Evolutionary conservation across 2,113 vertebrate genomes (phyloP), one percentile per base, ranked within the genome.

Genomic region (Rhinoptilus africanus): DNA sequence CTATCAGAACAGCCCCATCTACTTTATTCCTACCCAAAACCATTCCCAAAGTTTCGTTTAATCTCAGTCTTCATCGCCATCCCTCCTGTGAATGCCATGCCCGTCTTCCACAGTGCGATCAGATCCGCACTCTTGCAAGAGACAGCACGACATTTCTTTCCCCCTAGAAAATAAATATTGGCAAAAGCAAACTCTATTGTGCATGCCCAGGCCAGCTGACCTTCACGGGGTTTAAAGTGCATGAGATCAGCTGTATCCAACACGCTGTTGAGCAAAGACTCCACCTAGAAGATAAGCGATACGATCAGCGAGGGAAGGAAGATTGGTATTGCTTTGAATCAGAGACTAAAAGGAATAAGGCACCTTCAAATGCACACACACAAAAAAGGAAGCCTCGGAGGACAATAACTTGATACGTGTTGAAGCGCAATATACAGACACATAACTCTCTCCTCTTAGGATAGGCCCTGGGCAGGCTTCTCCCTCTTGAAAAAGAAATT

Each of bases 21-120:
- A 22, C 21, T 16, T 51, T 9, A 47, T 35, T 60, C 10, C 69
- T 8, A 67, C 27, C 62, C 64, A 85, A 63, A 1, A 0, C 35
- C 17, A 7, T 39, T 64, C 30, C 26, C 68, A 51, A 76, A 39
- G 35, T 22, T 67, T 4, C 26, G 14, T 16, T 19, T 67, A 54
- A 63, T 6, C 37, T 41, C 43, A 43, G 5, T 23, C 12, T 59
- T n/a, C 35, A 15, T 3, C 2, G 0, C 48, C 35, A 68, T 7
- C 35, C 66, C 47, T 66, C 30, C n/a, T 3, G 1, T 12, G 68
- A 71, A 16, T 0, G 3, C 60, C 1, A 0, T 14, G 39, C 27
- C 59, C 1, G 0, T 26, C 34, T 56, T 47, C 47, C 27, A 1
- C 0, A 1, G 30, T 0, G 4, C 1, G 0, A 59, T 35, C 82